Base-by-base conservation (phyloP, 2,113 vertebrate genomes). In the Gila orcuttii region DNA sequence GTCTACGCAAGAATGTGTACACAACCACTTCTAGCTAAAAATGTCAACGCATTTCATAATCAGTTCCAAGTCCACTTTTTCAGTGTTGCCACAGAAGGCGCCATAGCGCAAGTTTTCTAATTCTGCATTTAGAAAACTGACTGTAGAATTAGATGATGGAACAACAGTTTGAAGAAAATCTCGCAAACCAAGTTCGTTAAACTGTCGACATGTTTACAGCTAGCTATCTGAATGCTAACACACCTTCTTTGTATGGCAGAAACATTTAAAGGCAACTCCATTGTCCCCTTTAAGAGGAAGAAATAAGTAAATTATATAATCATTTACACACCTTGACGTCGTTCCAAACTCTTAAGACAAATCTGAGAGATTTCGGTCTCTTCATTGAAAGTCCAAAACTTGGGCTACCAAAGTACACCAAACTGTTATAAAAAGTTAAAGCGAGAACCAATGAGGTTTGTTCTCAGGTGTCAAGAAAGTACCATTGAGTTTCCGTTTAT, bases 231-330 rank as follows among this genome's bases (percentile, higher is more conserved):
- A 57, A 78, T 57, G 10, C 28, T 13, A 55, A 33, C n/a, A 79
- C 12, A 42, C 36, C 11, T 79, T 31, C 11, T 59, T 42, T 60
- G 25, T 23, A 60, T 79, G 31, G 77, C 11, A 78, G 50, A 78
- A 31, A 78, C 31, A 79, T 79, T 57, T 78, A 36, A 78, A 78
- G 28, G 50, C 15, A 78, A 57, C 28, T 33, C 28, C 57, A 23
- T 28, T 19, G 7, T 39, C 4, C 33, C 68, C 7, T 39, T 39
- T 39, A 39, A 39, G 33, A 57, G 66, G 5, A 28, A 15, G 11
- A 19, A 39, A 21, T 0, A 10, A 10, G 3, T 36, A 39, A 69
- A 69, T 23, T 23, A 19, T 42, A 36, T 12, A 4, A 68, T 68
- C 13, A 23, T 71, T 39, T 71, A n/a, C 4, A 11, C 19, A 23